Base-by-base conservation (phyloP, 2,113 vertebrate species). In the Illadopsis cleaveri region DNA sequence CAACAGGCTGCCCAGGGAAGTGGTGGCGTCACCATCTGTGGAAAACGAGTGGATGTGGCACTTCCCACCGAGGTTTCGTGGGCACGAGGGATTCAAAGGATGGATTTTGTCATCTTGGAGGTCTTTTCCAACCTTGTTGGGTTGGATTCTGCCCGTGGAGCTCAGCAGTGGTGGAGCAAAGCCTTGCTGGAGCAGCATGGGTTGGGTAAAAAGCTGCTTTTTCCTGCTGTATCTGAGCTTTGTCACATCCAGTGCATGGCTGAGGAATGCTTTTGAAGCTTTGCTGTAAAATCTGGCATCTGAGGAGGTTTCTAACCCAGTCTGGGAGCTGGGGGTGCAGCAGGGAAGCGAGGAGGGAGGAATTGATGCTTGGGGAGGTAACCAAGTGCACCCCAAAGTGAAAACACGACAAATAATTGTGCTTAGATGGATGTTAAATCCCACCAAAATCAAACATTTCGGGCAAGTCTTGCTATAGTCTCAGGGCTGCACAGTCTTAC, bases 121-220 rank as follows among this genome's bases (percentile, higher is more conserved):
- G 14, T 53, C 6, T 40, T 82, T 40, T 68, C 77, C n/a, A 60
- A 7, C 38, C 11, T 35, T 3, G 0, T 0, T 31, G 61, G 18
- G 61, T 15, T 0, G 5, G 38, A 30, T 31, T 38, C 30, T 66
- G 45, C 18, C 0, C 3, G 0, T 28, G 70, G 37, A 35, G 24
- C 5, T 60, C n/a, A 4, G 24, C 15, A 51, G 23, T 1, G 38
- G 7, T 0, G 6, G 13, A 10, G 51, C 69, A 21, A 35, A 69
- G 48, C 14, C 62, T 44, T 0, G 0, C 10, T 70, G n/a, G 57
- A 10, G 18, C 44, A 3, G 8, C 2, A 2, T 6, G 0, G 9
- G 4, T 1, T 14, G 54, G 54, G 50, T 16, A 3, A n/a, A 27
- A 40, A 20, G 21, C 0, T 1, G 19, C 10, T 72, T 72, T 45